Evolutionary conservation across 35 echinoderm and acorn worm genomes (phyloP).

Genomic region (Amphiura filiformis): DNA sequence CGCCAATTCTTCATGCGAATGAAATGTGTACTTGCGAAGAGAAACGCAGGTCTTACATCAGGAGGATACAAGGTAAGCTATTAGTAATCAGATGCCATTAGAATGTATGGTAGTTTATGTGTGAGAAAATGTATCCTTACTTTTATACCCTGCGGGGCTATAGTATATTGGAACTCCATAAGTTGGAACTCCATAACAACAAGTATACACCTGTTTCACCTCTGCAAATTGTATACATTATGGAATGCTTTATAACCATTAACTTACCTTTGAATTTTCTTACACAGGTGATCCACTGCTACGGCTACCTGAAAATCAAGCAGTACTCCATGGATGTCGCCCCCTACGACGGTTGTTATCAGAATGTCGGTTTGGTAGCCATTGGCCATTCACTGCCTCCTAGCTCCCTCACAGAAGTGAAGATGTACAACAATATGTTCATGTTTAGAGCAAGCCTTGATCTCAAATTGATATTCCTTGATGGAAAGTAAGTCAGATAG

Average conservation of each 20-base stretch:
- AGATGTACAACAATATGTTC: constrained; percentile 98
- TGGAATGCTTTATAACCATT: no score
- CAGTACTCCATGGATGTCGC: constrained; percentile 98
- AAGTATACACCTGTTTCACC: no score
- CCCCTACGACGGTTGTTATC: constrained; percentile 96
- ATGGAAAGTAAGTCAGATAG: constrained; percentile 85
- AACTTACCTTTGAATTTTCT: background rate
- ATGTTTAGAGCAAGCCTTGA: constrained; percentile 98
- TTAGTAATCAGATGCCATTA: no score
- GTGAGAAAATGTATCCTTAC: no score
- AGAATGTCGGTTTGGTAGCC: constrained; percentile 93
- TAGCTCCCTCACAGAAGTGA: constrained; percentile 93
- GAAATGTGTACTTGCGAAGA: constrained; percentile 98
- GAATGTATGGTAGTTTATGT: no score
- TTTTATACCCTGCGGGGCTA: no score
- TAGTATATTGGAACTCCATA: no score
- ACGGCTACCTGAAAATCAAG: constrained; percentile 98
- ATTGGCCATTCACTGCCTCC: constrained; percentile 94
- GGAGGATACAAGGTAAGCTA: constrained; percentile 84
- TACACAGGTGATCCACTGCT: constrained; percentile 94
- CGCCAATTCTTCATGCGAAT: constrained; percentile 94
- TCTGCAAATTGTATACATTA: no score
- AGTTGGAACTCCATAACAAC: no score
- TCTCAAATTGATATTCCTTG: constrained; percentile 97
- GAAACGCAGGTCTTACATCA: constrained; percentile 94